These are phyloP conservation scores for Oryzias celebensis DNA, from an alignment of 2,113 vertebrate species.

Conservation along the genomic window DNA sequence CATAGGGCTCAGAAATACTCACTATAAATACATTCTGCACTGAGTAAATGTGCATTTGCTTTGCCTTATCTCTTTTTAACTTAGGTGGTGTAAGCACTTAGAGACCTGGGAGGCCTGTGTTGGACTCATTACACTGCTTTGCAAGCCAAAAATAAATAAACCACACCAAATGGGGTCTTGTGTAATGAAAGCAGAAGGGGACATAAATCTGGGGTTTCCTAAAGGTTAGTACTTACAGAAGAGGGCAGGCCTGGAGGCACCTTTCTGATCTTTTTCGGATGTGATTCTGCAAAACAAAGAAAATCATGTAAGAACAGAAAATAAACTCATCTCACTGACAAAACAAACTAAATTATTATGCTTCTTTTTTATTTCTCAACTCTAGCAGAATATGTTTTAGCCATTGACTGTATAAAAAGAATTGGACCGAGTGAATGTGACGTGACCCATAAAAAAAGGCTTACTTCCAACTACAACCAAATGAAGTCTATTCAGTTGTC, in stretches of 20 bases:
- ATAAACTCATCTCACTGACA: slow-evolving; percentile 10
- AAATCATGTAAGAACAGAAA: slow-evolving; percentile 22
- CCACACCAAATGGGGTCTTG: neutral
- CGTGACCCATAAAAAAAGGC: too few species aligned
- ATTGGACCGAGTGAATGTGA: too few species aligned
- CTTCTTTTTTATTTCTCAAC: too few species aligned
- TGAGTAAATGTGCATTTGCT: slow-evolving; percentile 57
- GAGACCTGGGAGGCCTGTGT: slow-evolving; percentile 49
- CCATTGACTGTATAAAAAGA: too few species aligned
- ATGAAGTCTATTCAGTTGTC: too few species aligned
- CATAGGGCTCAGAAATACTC: slow-evolving; percentile 66
- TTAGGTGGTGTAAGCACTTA: slow-evolving; percentile 42
- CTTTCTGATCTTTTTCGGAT: slow-evolving; percentile 97
- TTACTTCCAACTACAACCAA: too few species aligned
- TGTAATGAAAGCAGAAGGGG: slow-evolving; percentile 10
- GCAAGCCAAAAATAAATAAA: slow-evolving; percentile 20
- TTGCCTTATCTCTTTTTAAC: slow-evolving; percentile 23
- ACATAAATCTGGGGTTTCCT: slow-evolving; percentile 11
- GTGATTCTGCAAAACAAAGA: slow-evolving; percentile 77
- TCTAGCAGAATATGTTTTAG: too few species aligned
- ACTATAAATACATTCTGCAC: slow-evolving; percentile 71
- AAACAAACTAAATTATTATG: neutral
- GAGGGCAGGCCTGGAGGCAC: slow-evolving; percentile 94
- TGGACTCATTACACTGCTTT: slow-evolving; percentile 33
- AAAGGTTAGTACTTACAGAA: slow-evolving; percentile 80